Conservation (phyloP, 1,140 invertebrate genomes). For the Papilio machaon region DNA sequence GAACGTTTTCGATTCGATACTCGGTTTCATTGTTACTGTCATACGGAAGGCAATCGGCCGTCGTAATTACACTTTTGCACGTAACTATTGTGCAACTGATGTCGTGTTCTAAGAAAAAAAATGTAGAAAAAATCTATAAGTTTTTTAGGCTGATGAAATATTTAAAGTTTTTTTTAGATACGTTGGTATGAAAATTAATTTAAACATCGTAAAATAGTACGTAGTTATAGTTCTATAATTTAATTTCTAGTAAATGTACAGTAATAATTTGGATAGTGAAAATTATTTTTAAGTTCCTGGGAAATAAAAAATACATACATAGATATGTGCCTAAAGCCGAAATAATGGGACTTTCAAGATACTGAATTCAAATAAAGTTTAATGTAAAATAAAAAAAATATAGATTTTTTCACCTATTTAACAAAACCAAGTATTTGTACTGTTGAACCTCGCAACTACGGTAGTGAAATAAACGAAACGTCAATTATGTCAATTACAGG, state of each 20-base stretch:
- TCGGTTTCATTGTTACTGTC: slow-evolving; percentile 70
- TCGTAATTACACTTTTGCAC: slow-evolving; percentile 70
- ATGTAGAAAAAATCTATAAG: slow-evolving; percentile 40
- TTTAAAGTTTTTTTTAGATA: slow-evolving; percentile 39
- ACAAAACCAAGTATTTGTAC: no score
- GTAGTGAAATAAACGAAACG: slow-evolving; percentile 33
- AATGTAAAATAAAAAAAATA: no score
- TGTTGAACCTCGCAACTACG: slow-evolving; percentile 2
- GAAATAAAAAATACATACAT: no score
- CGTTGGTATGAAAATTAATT: slow-evolving; percentile 35
- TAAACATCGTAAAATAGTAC: not conserved
- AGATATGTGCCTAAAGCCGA: no score
- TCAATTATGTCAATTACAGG: slow-evolving; percentile 37
- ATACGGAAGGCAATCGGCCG: slow-evolving; percentile 68
- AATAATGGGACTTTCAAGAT: no score
- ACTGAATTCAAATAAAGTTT: no score
- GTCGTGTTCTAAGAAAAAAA: slow-evolving; percentile 49
- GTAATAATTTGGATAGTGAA: no score
- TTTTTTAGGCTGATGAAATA: slow-evolving; percentile 33
- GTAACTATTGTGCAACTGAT: slow-evolving; percentile 73
- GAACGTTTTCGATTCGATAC: slow-evolving; percentile 71
- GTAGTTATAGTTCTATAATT: not conserved
- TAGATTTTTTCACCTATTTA: no score
- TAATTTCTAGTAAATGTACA: no score
- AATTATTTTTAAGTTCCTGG: not conserved